These are phyloP conservation scores for Heliconius ismenius DNA, from an alignment of 2,888 invertebrate species.

Conservation along the genomic window DNA sequence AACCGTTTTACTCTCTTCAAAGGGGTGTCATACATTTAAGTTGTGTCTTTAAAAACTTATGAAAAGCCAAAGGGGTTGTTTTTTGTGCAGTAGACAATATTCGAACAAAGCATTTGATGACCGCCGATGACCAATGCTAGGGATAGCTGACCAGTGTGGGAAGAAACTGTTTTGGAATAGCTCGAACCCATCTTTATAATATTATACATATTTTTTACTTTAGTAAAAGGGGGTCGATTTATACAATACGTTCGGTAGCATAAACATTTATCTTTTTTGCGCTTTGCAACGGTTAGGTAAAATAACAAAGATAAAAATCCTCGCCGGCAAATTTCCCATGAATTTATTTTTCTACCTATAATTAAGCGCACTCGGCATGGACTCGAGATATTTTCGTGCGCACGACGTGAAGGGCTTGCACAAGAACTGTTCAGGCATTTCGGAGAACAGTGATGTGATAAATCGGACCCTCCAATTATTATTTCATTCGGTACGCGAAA, in stretches of 20 bases:
- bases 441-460: slow-evolving; percentile 79
- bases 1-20: slow-evolving; percentile 61
- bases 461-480: slow-evolving; percentile 81
- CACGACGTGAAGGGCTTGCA: slow-evolving; percentile 78
- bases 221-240: slow-evolving; percentile 64
- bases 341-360: slow-evolving; percentile 77
- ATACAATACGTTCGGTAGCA: slow-evolving; percentile 57
- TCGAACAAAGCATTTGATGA: slow-evolving; percentile 73
- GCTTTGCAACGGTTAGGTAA: slow-evolving; percentile 66
- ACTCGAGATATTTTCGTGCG: slow-evolving; percentile 77
- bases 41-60: slow-evolving; percentile 64
- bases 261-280: slow-evolving; percentile 66
- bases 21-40: slow-evolving; percentile 67
- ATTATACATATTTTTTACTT: slow-evolving; percentile 63
- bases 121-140: slow-evolving; percentile 76
- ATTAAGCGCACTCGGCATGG: slow-evolving; percentile 74
- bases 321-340: slow-evolving; percentile 69
- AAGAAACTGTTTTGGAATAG: slow-evolving; percentile 66
- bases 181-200: slow-evolving; percentile 71
- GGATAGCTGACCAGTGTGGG: slow-evolving; percentile 79
- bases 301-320: slow-evolving; percentile 67
- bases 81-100: slow-evolving; percentile 64
- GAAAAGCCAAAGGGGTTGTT: slow-evolving; percentile 65
- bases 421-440: slow-evolving; percentile 77
- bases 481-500: slow-evolving; percentile 78